phyloP scores from a whole-genome alignment of 2,113 vertebrate species.

The Neolamprologus hecqui region DNA sequence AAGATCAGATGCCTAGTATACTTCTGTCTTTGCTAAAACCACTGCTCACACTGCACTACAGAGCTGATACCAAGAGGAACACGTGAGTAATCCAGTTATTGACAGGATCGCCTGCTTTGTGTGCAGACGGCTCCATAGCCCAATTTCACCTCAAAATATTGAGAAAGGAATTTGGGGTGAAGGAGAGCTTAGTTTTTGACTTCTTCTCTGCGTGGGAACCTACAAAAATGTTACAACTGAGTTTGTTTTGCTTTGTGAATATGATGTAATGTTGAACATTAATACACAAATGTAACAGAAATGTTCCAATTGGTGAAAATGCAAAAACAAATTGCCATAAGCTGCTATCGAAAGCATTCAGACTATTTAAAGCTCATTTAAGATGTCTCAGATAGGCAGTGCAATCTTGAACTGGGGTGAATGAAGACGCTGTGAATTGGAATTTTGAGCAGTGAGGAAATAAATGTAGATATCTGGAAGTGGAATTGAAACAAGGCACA shows the following conservation, averaged over 20 bases:
- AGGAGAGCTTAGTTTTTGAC: not conserved
- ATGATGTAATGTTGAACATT: not conserved
- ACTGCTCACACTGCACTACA: not conserved
- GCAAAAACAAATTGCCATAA: not conserved
- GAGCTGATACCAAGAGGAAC: not conserved
- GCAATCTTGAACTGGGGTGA: not conserved
- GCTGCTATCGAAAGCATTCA: rapidly evolving
- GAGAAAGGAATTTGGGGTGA: not conserved
- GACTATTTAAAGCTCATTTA: not conserved
- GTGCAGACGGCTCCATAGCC: not conserved
- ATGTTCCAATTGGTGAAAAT: not conserved
- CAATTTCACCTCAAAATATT: not conserved
- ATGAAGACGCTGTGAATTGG: rapidly evolving
- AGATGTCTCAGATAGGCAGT: not conserved
- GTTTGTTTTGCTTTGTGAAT: not conserved
- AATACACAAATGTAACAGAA: not conserved
- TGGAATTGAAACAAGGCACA: not conserved
- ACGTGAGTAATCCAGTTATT: not conserved
- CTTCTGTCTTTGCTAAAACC: not conserved
- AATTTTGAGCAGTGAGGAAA: not conserved
- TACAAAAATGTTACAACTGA: rapidly evolving
- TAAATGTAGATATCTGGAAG: rapidly evolving
- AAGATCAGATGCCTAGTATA: not conserved
- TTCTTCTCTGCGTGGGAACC: not conserved
- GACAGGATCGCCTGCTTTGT: rapidly evolving